These are phyloP conservation scores for Achatina immaculata DNA, from an alignment of 1,140 invertebrate species.

Conservation along the genomic window DNA sequence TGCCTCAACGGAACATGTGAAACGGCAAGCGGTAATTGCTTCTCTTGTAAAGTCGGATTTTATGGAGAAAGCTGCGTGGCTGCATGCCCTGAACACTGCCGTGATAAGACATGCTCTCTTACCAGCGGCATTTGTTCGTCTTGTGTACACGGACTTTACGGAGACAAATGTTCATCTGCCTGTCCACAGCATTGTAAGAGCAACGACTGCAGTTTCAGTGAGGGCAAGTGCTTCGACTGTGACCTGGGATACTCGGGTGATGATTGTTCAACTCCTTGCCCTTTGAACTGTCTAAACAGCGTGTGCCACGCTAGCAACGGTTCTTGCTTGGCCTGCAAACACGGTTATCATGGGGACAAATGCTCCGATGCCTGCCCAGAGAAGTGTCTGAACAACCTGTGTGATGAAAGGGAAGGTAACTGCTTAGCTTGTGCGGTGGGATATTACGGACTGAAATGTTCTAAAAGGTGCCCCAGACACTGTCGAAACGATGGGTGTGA, in stretches of 20 bases:
- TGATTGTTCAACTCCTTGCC: neutral
- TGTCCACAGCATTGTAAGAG: neutral
- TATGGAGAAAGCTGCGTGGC: too few relatives aligned
- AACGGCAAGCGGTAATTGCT: too few relatives aligned
- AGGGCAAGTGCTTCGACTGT: neutral
- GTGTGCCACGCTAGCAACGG: neutral
- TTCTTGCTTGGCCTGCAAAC: neutral
- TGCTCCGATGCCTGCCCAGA: neutral
- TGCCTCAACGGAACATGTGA: too few relatives aligned
- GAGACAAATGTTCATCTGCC: neutral
- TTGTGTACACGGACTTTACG: neutral
- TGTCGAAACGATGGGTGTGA: neutral
- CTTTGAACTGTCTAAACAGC: neutral
- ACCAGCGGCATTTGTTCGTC: neutral
- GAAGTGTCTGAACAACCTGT: neutral
- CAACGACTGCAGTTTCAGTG: neutral
- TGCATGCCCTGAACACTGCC: too few relatives aligned
- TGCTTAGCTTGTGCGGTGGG: neutral
- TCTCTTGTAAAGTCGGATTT: too few relatives aligned
- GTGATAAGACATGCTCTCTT: too few relatives aligned
- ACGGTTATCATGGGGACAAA: neutral
- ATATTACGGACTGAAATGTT: neutral
- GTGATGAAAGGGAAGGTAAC: neutral
- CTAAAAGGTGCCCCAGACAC: neutral
- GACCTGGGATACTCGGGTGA: neutral